A percentile compares a stretch with the other conserved stretches of the same genome.
Conservation (phyloP, 2,888 invertebrate species). For the Lamproptera curius region DNA sequence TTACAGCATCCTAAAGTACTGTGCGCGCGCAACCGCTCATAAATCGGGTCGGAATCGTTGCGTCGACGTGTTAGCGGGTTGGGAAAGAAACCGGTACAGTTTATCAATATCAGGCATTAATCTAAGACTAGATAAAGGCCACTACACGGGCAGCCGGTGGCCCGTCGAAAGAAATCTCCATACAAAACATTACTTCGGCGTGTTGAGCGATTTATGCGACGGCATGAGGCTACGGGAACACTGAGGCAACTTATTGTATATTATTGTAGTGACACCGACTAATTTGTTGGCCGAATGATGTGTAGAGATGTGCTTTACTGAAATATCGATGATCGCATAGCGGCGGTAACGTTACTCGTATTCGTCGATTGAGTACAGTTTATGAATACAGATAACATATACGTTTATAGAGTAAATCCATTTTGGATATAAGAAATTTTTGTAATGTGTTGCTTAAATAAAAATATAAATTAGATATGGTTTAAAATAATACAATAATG, state of each 20-base stretch:
- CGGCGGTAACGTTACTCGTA: too few species aligned
- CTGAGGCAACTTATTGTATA: slow-evolving; percentile 71
- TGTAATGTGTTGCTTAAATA: too few species aligned
- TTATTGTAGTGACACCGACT: slow-evolving; percentile 77
- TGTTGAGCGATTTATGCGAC: slow-evolving; percentile 76
- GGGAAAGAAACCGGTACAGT: slow-evolving; percentile 34
- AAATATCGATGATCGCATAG: slow-evolving; percentile 15
- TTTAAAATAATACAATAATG: too few species aligned
- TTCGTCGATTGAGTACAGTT: too few species aligned
- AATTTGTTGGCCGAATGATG: slow-evolving; percentile 76
- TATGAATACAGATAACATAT: too few species aligned
- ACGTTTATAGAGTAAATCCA: too few species aligned
- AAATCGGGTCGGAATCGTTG: slow-evolving; percentile 31
- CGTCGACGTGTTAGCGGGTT: slow-evolving; percentile 29
- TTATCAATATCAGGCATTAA: slow-evolving; percentile 70
- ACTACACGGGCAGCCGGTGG: slow-evolving; percentile 54
- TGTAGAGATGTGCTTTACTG: slow-evolving; percentile 28
- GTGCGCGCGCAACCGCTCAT: slow-evolving; percentile 21
- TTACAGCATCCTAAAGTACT: too few species aligned
- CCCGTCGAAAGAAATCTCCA: slow-evolving; percentile 77
- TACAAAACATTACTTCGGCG: slow-evolving; percentile 74
- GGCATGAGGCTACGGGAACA: slow-evolving; percentile 51
- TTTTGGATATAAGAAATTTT: too few species aligned
- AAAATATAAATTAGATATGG: too few species aligned
- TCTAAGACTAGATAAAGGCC: slow-evolving; percentile 72